phyloP scores from a whole-genome alignment of 2,797 vertebrate genomes.

The Caiman crocodilus region DNA sequence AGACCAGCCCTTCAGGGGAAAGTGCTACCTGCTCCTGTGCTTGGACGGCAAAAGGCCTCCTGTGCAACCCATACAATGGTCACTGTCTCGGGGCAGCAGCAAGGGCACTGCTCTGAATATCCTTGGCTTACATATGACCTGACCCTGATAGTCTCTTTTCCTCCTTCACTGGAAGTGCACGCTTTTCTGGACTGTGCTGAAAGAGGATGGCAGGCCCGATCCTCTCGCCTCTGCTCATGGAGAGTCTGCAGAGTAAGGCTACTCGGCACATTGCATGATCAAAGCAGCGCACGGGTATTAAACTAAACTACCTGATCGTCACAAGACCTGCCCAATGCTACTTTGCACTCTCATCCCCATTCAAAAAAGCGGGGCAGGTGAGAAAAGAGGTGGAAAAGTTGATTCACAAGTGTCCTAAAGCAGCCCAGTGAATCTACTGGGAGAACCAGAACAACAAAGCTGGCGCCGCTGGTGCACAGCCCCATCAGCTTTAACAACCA shows the following conservation, averaged over 20 bases:
- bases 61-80: fast-evolving
- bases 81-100: neutral
- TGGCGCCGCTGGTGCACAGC: neutral
- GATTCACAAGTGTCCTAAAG: fast-evolving
- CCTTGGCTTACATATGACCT: neutral
- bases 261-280: neutral
- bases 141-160: neutral
- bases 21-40: neutral
- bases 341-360: fast-evolving
- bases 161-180: fast-evolving
- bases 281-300: fast-evolving
- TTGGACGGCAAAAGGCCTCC: neutral
- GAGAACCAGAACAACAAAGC: neutral
- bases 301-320: fast-evolving
- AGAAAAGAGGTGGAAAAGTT: neutral
- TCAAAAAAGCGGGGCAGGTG: fast-evolving
- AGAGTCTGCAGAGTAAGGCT: fast-evolving
- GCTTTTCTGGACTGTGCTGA: fast-evolving
- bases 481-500: neutral
- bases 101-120: neutral
- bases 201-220: neutral
- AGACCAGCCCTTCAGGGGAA: fast-evolving
- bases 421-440: no score
- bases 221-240: fast-evolving
- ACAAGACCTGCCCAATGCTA: fast-evolving